Percentiles rank a stretch among this genome's conserved stretches.
Evolutionary conservation across 2,888 invertebrate genomes (phyloP).

Genomic region (Sycophila texana): DNA sequence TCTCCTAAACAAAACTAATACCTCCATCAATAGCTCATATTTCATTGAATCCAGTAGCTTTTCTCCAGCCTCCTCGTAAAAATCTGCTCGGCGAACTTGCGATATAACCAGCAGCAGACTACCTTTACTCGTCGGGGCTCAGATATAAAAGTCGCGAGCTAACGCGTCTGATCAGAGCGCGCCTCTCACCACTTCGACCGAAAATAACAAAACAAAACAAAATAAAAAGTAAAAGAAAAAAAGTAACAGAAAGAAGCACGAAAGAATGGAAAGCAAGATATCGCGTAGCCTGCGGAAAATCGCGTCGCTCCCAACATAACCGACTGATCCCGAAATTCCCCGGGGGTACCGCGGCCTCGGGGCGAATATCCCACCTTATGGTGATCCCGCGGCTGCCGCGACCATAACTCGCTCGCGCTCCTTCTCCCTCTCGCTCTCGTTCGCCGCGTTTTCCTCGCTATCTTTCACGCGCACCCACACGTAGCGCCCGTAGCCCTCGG

Average conservation of each 20-base stretch:
- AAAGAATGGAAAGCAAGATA: neutral
- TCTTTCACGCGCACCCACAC: neutral
- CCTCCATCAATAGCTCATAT: neutral
- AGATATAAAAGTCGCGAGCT: slow-evolving; percentile 12
- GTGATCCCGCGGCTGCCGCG: slow-evolving; percentile 72
- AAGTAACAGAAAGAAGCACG: too few species aligned
- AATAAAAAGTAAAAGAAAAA: neutral
- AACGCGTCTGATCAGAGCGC: slow-evolving; percentile 18
- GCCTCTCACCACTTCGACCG: neutral
- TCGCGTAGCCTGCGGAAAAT: slow-evolving; percentile 24
- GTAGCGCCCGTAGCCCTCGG: neutral
- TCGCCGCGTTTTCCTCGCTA: slow-evolving; percentile 1
- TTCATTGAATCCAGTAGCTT: neutral
- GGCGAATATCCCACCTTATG: slow-evolving; percentile 74
- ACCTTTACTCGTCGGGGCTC: neutral
- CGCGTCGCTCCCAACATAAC: slow-evolving; percentile 28
- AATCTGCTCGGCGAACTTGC: neutral
- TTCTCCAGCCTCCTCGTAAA: neutral
- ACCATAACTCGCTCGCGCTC: slow-evolving; percentile 70
- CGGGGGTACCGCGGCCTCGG: slow-evolving; percentile 59
- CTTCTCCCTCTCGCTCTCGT: slow-evolving; percentile 54
- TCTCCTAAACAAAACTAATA: neutral
- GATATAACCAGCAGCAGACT: slow-evolving; percentile 3
- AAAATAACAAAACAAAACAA: neutral
- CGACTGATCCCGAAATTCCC: slow-evolving; percentile 66